Evolutionary conservation across 2,113 vertebrate species (phyloP).

Genomic region (Crotophaga sulcirostris): DNA sequence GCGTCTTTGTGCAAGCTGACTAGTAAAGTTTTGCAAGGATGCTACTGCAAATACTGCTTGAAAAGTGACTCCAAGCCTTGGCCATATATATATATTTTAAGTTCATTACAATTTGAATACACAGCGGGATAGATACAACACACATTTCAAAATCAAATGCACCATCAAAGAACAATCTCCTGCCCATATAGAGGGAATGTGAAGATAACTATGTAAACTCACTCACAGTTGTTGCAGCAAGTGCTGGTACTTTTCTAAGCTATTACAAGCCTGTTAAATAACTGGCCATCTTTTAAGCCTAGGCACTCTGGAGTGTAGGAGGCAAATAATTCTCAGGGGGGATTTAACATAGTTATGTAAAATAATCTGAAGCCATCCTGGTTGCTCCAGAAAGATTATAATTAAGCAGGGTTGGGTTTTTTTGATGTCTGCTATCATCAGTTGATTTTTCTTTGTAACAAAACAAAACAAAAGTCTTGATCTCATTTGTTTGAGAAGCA

Average conservation of each 20-base stretch:
- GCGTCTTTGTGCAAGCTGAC: neutral
- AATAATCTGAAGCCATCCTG: conserved; percentile 61
- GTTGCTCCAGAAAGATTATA: conserved; percentile 51
- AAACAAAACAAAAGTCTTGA: neutral
- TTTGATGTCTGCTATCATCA: neutral
- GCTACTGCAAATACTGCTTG: neutral
- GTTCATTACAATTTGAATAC: neutral
- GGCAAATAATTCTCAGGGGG: conserved; percentile 49
- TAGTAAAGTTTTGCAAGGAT: neutral
- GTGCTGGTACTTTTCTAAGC: conserved; percentile 42
- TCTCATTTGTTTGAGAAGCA: conserved; percentile 19
- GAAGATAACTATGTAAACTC: neutral
- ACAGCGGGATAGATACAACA: neutral
- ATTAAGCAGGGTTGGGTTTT: neutral
- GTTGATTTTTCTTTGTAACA: conserved; percentile 1
- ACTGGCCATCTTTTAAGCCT: conserved; percentile 67
- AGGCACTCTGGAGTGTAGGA: conserved; percentile 57
- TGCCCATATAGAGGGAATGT: neutral
- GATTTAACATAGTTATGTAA: conserved; percentile 70
- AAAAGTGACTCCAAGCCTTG: neutral
- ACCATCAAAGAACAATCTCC: neutral
- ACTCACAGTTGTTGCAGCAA: neutral
- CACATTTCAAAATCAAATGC: neutral
- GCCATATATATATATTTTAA: neutral
- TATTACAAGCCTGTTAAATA: conserved; percentile 62